Conservation (phyloP, 2,113 vertebrate species). For the Capreolus pygargus region DNA sequence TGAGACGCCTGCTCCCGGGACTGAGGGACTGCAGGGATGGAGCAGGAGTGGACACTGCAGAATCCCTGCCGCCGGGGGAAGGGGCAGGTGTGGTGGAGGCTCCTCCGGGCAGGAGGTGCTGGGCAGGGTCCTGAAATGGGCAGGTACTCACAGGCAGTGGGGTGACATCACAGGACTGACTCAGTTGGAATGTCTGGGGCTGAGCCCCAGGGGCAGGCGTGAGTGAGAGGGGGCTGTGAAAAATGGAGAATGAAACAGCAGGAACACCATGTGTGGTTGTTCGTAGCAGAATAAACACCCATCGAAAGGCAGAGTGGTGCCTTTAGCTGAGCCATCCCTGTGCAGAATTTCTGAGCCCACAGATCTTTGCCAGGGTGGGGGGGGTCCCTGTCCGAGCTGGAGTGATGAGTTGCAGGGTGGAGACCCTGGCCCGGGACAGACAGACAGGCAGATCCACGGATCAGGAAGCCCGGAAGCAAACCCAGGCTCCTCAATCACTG, state of each 20-base stretch:
- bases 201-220: neutral
- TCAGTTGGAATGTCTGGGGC: accelerated
- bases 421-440: neutral
- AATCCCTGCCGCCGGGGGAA: neutral
- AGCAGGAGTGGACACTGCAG: no score
- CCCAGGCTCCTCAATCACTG: neutral
- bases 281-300: neutral
- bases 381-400: neutral
- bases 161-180: neutral
- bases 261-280: accelerated
- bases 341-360: neutral
- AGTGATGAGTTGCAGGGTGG: neutral
- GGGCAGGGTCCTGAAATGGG: neutral
- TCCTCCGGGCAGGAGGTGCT: accelerated
- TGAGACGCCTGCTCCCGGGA: neutral
- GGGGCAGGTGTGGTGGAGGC: neutral
- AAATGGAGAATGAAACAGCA: neutral
- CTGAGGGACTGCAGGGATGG: neutral
- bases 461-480: neutral
- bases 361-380: neutral
- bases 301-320: neutral
- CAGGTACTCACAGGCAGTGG: accelerated
- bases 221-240: neutral
- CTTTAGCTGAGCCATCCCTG: neutral
- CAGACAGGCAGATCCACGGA: neutral